phyloP scores from a whole-genome alignment of 2,888 invertebrate genomes.

The Acholoe squamosa region DNA sequence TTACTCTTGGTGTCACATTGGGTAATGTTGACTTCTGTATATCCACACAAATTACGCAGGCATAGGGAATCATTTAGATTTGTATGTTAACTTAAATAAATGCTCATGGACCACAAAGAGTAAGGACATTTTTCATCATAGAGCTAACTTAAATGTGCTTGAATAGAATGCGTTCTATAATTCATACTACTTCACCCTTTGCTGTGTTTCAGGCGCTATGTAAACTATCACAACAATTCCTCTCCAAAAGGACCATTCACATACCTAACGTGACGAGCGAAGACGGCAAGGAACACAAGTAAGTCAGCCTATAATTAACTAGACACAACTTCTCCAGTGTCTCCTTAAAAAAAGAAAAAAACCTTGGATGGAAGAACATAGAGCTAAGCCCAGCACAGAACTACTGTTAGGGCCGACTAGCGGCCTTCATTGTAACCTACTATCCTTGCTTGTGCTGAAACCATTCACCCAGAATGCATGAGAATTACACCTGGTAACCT shows the following conservation, averaged over 20 bases:
- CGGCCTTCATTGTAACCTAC: not conserved
- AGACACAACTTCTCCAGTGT: not conserved
- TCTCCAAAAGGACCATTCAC: conserved; percentile 63
- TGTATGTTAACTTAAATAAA: no score
- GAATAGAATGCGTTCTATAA: not conserved
- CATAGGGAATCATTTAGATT: no score
- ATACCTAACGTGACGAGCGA: conserved; percentile 57
- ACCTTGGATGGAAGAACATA: not conserved
- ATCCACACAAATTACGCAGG: no score
- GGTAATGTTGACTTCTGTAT: no score
- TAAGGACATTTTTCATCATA: no score
- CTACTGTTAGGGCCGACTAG: conserved; percentile 7
- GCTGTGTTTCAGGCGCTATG: conserved; percentile 63
- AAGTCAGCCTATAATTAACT: conserved; percentile 2
- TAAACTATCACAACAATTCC: conserved; percentile 64
- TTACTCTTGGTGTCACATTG: no score
- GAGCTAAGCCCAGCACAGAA: conserved; percentile 10
- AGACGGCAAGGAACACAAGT: conserved; percentile 63
- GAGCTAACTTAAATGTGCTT: not conserved
- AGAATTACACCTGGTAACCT: not conserved
- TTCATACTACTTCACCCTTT: not conserved
- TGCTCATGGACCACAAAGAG: no score
- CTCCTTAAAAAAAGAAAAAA: not conserved
- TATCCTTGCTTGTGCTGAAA: conserved; percentile 21
- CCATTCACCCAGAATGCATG: conserved; percentile 3